Evolutionary conservation across 2,113 vertebrate genomes (phyloP), one percentile per base, ranked within the genome.

Genomic region (Erinaceus europaeus): DNA sequence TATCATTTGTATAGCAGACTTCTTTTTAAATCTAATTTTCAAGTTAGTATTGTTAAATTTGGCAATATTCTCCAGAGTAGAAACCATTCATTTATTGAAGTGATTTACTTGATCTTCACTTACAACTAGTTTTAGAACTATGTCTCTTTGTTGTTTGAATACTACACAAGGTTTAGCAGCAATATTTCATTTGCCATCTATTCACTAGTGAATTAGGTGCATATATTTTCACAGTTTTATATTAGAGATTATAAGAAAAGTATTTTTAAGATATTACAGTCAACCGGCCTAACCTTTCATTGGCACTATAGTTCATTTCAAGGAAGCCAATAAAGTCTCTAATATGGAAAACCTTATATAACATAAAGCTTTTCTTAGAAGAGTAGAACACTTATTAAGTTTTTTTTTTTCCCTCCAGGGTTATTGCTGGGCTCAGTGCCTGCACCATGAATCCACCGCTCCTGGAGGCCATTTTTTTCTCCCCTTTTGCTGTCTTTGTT

Each of bases 171-270:
- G 52, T 79, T 50, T 7, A 86, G 11, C 8, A 72, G 27, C 13
- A 55, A 65, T 42, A 18, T 42, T 72, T 93, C 69, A 55, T 84
- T 83, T 84, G 17, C 42, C 5, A 79, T 79, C 9, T 69, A 23
- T 59, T 62, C 5, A 57, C 0, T 65, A 40, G 18, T 59, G 25
- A 14, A 84, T 72, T 61, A 83, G 76, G 48, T 13, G 10, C 80
- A 59, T 10, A 78, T 38, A 42, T 79, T 90, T 64, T 25, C 15
- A 55, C 72, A 90, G 84, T 86, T 72, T 89, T 48, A 72, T 61
- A n/a, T 67, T 40, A 15, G 17, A 68, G 10, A 1, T 61, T 62
- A 68, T 46, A 67, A 15, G 6, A 57, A 94, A 42, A 42, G 1
- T 18, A 67, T 61, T 80, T 75, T 62, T 48, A 36, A 27, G 27